phyloP scores from a whole-genome alignment of 2,888 invertebrate genomes.

The Acanthosoma haemorrhoidale region DNA sequence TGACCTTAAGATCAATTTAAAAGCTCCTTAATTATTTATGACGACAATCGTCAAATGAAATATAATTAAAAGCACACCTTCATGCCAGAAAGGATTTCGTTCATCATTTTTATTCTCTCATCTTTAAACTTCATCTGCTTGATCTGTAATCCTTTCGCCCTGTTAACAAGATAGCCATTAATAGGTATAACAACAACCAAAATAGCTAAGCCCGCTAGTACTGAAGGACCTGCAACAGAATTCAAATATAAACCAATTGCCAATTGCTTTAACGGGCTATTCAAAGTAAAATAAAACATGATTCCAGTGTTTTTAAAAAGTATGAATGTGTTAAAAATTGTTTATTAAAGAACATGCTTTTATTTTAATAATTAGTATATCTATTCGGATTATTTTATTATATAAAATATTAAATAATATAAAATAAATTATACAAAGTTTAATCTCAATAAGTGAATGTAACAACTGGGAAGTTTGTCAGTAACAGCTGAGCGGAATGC shows the following conservation, averaged over 20 bases:
- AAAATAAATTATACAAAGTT: too few relatives aligned
- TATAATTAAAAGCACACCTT: too few relatives aligned
- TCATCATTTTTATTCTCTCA: conserved; percentile 48
- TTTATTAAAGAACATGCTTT: background rate
- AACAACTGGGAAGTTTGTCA: too few relatives aligned
- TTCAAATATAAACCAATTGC: conserved; percentile 54
- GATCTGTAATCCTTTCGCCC: conserved; percentile 48
- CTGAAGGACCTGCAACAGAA: conserved; percentile 49
- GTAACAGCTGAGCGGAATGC: too few relatives aligned
- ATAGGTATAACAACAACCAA: conserved; percentile 53
- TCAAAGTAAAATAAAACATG: conserved; percentile 52
- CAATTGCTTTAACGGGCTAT: conserved; percentile 53
- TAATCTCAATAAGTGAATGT: too few relatives aligned
- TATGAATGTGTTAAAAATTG: background rate
- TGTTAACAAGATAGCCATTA: conserved; percentile 47
- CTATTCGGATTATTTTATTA: too few relatives aligned
- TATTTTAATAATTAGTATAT: too few relatives aligned
- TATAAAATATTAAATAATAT: too few relatives aligned
- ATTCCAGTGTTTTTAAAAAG: background rate
- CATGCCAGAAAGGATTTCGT: conserved; percentile 49
- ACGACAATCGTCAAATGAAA: too few relatives aligned
- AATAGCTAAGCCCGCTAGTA: conserved; percentile 54
- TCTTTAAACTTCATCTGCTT: conserved; percentile 53
- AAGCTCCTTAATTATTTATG: too few relatives aligned
- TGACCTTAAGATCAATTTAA: too few relatives aligned